Base-by-base conservation (phyloP, 2,888 invertebrate genomes). In the Pseudanteris insignis region DNA sequence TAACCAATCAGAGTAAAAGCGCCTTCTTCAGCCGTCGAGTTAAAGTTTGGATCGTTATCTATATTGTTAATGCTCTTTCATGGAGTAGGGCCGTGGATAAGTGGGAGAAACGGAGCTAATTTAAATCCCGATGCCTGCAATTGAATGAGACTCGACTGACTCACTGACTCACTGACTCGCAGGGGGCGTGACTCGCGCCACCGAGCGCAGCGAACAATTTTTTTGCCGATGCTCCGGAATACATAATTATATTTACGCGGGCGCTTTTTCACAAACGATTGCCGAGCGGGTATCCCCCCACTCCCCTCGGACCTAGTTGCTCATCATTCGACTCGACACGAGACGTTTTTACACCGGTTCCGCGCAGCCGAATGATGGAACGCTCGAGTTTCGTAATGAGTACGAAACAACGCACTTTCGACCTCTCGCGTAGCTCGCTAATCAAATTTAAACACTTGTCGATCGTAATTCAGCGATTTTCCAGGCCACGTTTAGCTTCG, bases 31-130 rank as follows among this genome's bases (percentile, higher is more conserved):
- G 48, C 43, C 43, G 48, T 36, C 43, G 53, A 60, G 60, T 51
- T 59, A 29, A 36, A 41, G 58, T 59, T 63, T 50, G 59, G 63
- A 58, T 63, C 63, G 57, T 63, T 63, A 57, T 63, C 53, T 34
- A 54, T 58, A 63, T 63, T 57, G 59, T 53, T 46, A 59, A 63
- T 58, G 57, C 43, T 47, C 62, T 53, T 57, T 57, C 53, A 47
- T 32, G 30, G 51, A 51, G 51, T 40, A 44, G 48, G 43, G 53
- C 54, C 34, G 32, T 26, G 36, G 28, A 44, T 46, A 44, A 47
- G 57, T 53, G 53, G 63, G 58, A 51, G 47, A 48, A 46, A 29
- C 58, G 63, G 43, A 36, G 53, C 53, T 63, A 63, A 63, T 63
- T 58, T 58, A 58, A 63, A 63, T 63, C 55, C 53, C 34, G 55